phyloP scores from a whole-genome alignment of 2,113 vertebrate genomes.

The Hemiprocne comata region DNA sequence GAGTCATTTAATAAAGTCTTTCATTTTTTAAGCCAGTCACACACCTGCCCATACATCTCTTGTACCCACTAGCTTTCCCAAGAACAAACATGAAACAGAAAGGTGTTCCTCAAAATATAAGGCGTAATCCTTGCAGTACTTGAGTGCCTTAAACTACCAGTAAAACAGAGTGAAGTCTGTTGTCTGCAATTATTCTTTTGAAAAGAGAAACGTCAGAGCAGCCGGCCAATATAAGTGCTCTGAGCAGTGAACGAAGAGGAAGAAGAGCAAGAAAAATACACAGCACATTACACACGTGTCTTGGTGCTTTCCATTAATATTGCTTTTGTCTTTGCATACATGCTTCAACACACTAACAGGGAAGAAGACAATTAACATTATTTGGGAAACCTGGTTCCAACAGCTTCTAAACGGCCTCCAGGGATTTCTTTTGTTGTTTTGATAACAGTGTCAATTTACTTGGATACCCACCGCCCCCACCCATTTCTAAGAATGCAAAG shows the following conservation, averaged over 20 bases:
- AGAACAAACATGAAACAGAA: not conserved
- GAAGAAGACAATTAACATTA: not conserved
- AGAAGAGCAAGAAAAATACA: not conserved
- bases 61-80: not conserved
- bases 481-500: not conserved
- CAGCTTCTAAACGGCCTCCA: not conserved
- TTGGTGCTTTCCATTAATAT: not conserved
- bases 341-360: not conserved
- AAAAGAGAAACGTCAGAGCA: not conserved
- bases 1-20: not conserved
- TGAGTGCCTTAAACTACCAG: constrained; percentile 9
- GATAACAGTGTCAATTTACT: constrained; percentile 35
- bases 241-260: not conserved
- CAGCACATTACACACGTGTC: too few species aligned
- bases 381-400: constrained; percentile 7
- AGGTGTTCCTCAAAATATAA: not conserved
- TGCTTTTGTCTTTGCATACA: not conserved
- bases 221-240: not conserved
- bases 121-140: not conserved
- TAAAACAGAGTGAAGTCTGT: not conserved
- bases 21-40: not conserved
- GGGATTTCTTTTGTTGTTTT: constrained; percentile 42
- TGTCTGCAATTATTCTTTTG: not conserved
- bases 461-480: not conserved
- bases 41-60: not conserved